A percentile compares a stretch with the other conserved stretches of the same genome.
phyloP scores from a whole-genome alignment of 2,113 vertebrate species.

The Pandion haliaetus region DNA sequence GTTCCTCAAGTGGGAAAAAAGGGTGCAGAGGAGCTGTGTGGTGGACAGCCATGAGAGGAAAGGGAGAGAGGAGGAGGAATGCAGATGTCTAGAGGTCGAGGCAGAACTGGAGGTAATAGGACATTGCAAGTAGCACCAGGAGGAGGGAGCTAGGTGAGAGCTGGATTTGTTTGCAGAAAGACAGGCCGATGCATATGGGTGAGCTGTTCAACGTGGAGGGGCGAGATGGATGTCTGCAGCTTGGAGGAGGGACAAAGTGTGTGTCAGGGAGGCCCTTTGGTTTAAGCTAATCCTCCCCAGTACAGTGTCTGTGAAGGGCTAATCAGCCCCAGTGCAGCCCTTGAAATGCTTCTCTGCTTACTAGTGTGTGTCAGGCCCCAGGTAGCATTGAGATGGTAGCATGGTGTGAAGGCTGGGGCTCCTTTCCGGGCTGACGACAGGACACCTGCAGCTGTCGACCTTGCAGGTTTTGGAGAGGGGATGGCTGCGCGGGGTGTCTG shows the following conservation, averaged over 20 bases:
- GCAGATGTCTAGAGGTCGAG: rapidly evolving
- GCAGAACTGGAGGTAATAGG: not conserved
- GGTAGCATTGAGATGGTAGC: not conserved
- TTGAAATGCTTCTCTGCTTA: not conserved
- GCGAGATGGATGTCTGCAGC: not conserved
- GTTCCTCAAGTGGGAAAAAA: not conserved
- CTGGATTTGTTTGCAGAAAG: not conserved
- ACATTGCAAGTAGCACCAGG: not conserved
- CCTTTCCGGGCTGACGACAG: not conserved
- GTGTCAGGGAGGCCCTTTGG: not conserved
- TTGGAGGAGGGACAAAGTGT: not conserved
- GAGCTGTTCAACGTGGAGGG: not conserved
- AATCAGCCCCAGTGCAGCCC: not conserved
- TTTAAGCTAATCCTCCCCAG: not conserved
- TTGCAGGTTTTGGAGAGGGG: not conserved
- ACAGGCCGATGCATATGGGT: not conserved
- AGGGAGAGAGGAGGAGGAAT: not conserved
- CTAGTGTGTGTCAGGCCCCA: rapidly evolving
- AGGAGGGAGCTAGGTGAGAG: not conserved
- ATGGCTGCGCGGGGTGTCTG: rapidly evolving
- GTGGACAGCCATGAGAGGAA: not conserved
- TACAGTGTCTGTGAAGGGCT: not conserved
- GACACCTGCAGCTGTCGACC: not conserved
- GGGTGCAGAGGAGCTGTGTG: not conserved
- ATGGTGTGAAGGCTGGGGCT: not conserved